Evolutionary conservation across 2,797 vertebrate genomes (phyloP), one percentile per base, ranked within the genome.

Genomic region (Gadopsis marmoratus): DNA sequence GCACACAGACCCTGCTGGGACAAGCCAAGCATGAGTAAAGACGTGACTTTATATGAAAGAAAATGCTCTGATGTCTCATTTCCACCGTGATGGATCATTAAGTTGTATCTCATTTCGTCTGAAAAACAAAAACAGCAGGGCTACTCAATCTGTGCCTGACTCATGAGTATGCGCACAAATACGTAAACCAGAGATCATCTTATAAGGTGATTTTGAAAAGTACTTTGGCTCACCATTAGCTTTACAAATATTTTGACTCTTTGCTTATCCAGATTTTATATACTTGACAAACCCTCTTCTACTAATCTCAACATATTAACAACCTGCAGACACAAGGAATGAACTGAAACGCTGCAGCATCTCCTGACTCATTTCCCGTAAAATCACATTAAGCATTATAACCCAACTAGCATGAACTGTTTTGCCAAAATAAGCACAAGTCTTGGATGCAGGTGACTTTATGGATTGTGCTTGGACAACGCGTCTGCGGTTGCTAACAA

Each of bases 401-500:
- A 70, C 23, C 35, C 29, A 4, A 64, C 59, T 26, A 39, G 62
- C 64, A 35, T 75, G 67, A 71, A 43, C 23, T 26, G 62, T 41
- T 65, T 64, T 54, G 64, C 84, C 84, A 90, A 84, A 67, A 77
- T 58, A 78, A 83, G 80, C 61, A 70, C 21, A 66, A 73, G 9
- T 64, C 37, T 62, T 84, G 82, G 80, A 76, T 58, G 45, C 69
- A 82, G 74, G 76, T 76, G 78, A 74, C 70, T 79, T 68, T 21
- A 16, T 45, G 7, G 71, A 71, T 58, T 47, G 63, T 71, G 72
- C 82, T 91, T 86, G 76, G 78, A 84, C 71, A 66, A 72, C 54
- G 56, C 39, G 0, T 69, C 71, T 58, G 65, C 14, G 60, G 90
- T 91, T 89, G 86, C 89, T 90, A 92, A 66, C 77, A 74, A 86